Base-by-base conservation (phyloP, 2,797 vertebrate genomes). In the Erpetoichthys calabaricus region DNA sequence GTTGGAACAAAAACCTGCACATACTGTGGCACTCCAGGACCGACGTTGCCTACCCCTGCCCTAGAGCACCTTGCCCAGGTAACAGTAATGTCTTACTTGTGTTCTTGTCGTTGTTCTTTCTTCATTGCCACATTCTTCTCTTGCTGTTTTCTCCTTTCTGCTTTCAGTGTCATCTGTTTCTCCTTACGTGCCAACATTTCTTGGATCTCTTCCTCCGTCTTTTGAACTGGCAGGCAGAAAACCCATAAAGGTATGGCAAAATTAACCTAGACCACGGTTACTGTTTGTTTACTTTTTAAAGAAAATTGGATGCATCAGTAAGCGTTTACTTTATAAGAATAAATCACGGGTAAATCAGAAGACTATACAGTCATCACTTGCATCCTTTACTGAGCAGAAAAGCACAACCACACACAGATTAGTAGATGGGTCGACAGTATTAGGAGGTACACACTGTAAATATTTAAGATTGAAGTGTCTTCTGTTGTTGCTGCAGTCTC, bases 131-230 rank as follows among this genome's bases (percentile, higher is more conserved):
- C 57, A 0, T 93, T 77, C 25, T 71, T 71, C 47, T 91, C 87
- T 75, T 97, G 94, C 56, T 81, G 78, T 49, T 61, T 80, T 62
- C 69, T 81, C 3, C 92, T 73, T 41, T 75, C 73, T 0, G 67
- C 73, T 64, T 89, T 91, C 60, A 81, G 80, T 50, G 64, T 79
- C 2, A 91, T 72, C 72, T 83, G 84, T 0, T 71, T 77, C 66
- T 92, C 87, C 64, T 86, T 91, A 63, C 85, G 75, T 0, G 70
- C 73, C 63, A 94, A 67, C 45, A 90, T 84, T 65, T 79, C 85
- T 70, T 65, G 71, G n/a, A 97, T 75, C 68, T 97, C 88, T 3
- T 80, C 82, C 56, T 94, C 86, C 0, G 78, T 80, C 66, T 91
- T 96, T 77, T 90, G 63, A 50, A 83, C 47, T 49, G 47, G 44